A percentile compares a stretch with the other conserved stretches of the same genome.
Evolutionary conservation across 2,797 vertebrate genomes (phyloP).

Genomic region (Pampus argenteus): DNA sequence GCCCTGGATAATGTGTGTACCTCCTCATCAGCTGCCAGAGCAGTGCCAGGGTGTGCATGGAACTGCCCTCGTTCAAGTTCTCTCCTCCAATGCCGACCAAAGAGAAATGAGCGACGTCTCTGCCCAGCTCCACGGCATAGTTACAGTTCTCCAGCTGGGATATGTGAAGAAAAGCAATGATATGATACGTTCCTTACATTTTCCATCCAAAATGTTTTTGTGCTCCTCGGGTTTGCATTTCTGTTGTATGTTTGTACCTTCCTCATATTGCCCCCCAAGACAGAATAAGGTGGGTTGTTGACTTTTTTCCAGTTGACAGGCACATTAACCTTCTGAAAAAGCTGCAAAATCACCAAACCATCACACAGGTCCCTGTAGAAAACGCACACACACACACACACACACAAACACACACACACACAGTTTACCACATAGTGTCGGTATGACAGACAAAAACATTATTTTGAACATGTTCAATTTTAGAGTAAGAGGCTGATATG

Average conservation of each 20-base stretch:
- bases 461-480: too few relatives aligned
- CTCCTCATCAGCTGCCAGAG: slow-evolving; percentile 98
- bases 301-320: slow-evolving; percentile 91
- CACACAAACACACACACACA: slow-evolving; percentile 8
- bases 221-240: not conserved
- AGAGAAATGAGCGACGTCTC: slow-evolving; percentile 92
- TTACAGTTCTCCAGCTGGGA: slow-evolving; percentile 97
- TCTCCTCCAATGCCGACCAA: slow-evolving; percentile 95
- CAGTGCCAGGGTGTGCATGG: slow-evolving; percentile 91
- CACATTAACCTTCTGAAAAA: slow-evolving; percentile 91
- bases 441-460: too few relatives aligned
- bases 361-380: slow-evolving; percentile 90
- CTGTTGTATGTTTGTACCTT: slow-evolving; percentile 71
- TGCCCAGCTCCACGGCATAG: slow-evolving; percentile 93
- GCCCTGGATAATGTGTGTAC: slow-evolving; percentile 70
- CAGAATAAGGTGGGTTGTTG: slow-evolving; percentile 91
- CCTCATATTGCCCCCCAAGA: slow-evolving; percentile 93
- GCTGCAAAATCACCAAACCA: slow-evolving; percentile 93
- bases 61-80: slow-evolving; percentile 92
- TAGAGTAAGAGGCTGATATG: too few relatives aligned
- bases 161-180: slow-evolving; percentile 31
- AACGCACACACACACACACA: slow-evolving; percentile 13
- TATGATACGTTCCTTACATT: slow-evolving; percentile 5
- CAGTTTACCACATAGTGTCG: not conserved
- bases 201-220: not conserved